Evolutionary conservation across 2,797 vertebrate species (phyloP), one percentile per base, ranked within the genome.

Genomic region (Cygnus olor): DNA sequence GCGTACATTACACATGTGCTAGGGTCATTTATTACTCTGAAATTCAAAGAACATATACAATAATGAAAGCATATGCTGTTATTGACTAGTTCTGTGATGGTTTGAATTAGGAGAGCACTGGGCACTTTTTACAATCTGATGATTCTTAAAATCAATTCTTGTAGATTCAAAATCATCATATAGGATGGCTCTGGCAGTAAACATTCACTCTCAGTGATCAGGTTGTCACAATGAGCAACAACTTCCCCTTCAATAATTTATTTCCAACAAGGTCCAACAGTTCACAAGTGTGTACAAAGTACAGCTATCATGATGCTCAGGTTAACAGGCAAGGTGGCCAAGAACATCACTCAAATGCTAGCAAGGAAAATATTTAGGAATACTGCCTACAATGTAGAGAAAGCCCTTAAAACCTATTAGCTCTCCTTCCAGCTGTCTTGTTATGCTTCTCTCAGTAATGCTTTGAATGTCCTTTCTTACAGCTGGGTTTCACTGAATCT

Each of bases 401-500:
- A 44, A 17, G 6, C 20, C 51, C 20, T 53, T 17, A 15, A 77
- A 68, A 56, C 32, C 44, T 21, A 13, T 40, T 19, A 54, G 17
- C 36, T 73, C 34, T 76, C 61, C 36, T 60, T 68, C 44, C 70
- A 84, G 38, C 30, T 49, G 40, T 38, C 51, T 3, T 32, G 3
- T 8, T 70, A 54, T 3, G 20, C 22, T 78, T 49, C 30, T 32
- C 65, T n/a, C 30, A 57, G 53, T 20, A 70, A 54, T 4, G 16
- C 54, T 73, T 38, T 58, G 11, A 72, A 90, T 22, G 49, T 56
- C 68, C 66, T 82, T 40, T 49, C 64, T 85, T 80, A 89, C 40
- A 95, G 63, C 56, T 95, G 45, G 36, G 69, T 87, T 92, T 91
- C 80, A 88, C 64, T 10, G 25, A 82, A 65, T 87, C 64, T 95